Percentiles rank a stretch among this genome's conserved stretches.
phyloP scores from a whole-genome alignment of 1,140 invertebrate genomes.

The Drosophila lini region DNA sequence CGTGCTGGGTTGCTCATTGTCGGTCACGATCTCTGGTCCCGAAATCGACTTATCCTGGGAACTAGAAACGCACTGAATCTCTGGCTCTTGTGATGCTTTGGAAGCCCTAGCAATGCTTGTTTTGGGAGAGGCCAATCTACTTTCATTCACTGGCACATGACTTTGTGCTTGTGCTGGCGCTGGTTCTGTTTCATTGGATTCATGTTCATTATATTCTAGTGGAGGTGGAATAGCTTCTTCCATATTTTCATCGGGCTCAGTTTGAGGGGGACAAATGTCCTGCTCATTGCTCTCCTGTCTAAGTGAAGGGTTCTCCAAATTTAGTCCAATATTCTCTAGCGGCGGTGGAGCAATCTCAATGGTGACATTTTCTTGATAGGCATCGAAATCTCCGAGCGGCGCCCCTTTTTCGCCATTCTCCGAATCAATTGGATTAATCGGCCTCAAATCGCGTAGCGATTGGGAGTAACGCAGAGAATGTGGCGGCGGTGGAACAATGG shows the following conservation, averaged over 20 bases:
- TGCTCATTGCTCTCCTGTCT: background rate
- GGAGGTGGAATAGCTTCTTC: slow-evolving; percentile 1
- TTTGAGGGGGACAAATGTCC: background rate
- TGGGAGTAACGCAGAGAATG: slow-evolving; percentile 44
- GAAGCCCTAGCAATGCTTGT: background rate
- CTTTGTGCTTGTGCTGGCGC: background rate
- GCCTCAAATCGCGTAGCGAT: background rate
- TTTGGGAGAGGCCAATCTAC: background rate
- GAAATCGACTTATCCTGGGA: background rate
- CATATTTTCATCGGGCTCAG: background rate
- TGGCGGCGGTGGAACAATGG: slow-evolving; percentile 58
- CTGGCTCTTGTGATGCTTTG: background rate
- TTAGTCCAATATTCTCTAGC: background rate
- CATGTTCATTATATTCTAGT: background rate
- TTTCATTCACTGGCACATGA: background rate
- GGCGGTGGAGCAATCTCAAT: slow-evolving; percentile 14
- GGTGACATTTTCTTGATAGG: background rate
- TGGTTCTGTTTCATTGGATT: background rate
- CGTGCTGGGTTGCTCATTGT: slow-evolving; percentile 54
- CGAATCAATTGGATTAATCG: background rate
- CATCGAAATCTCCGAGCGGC: background rate
- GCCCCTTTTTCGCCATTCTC: background rate
- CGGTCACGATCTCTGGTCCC: background rate
- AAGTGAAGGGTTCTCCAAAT: background rate
- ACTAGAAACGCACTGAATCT: background rate